Evolutionary conservation across 1,140 invertebrate species (phyloP).

Genomic region (Daktulosphaira vitifoliae): DNA sequence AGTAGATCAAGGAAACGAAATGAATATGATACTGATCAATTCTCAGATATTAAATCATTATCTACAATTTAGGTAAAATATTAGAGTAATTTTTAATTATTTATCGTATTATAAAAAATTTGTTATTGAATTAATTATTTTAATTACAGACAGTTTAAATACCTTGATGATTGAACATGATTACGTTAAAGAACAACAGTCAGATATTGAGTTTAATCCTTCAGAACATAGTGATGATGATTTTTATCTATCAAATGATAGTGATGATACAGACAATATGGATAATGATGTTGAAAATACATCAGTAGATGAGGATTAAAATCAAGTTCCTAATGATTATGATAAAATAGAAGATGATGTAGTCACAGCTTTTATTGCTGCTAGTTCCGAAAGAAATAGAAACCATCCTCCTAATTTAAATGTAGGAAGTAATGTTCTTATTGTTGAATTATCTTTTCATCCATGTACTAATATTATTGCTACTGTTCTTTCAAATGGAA

Average conservation of each 20-base stretch:
- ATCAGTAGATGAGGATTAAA: constrained; percentile 16
- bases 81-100: no score
- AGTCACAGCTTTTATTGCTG: constrained; percentile 62
- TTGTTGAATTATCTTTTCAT: constrained; percentile 69
- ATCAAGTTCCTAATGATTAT: no score
- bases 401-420: constrained; percentile 67
- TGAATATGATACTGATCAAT: no score
- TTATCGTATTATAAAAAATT: no score
- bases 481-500: constrained; percentile 65
- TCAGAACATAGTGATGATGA: not conserved
- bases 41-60: no score
- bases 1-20: not conserved
- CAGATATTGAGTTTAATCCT: no score
- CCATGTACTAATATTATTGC: constrained; percentile 66
- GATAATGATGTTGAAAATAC: not conserved
- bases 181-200: not conserved
- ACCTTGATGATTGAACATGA: not conserved
- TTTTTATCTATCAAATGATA: constrained; percentile 9
- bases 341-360: constrained; percentile 57
- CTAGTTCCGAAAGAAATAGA: constrained; percentile 54
- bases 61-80: no score
- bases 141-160: constrained; percentile 1
- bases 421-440: constrained; percentile 57
- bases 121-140: no score
- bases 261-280: not conserved